phyloP scores from a whole-genome alignment of 92 coral and sea anemone genomes.

The Epizoanthus fatuus region DNA sequence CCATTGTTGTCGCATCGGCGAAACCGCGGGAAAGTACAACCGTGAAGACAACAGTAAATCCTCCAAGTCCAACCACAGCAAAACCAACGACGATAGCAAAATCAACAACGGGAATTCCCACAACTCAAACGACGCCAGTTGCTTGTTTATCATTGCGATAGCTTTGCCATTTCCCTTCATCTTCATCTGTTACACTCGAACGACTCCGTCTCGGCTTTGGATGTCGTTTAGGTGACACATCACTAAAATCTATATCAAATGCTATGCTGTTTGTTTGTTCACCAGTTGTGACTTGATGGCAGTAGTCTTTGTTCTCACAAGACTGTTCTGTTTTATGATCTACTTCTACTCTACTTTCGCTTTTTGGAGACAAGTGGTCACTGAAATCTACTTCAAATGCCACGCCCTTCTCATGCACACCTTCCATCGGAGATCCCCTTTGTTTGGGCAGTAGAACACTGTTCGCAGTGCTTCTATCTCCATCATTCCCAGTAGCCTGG shows the following conservation, averaged over 20 bases:
- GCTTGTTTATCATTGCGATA: background rate
- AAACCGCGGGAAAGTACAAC: slow-evolving; percentile 3
- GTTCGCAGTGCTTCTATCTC: background rate
- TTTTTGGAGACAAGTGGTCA: background rate
- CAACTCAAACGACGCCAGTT: background rate
- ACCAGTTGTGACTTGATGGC: background rate
- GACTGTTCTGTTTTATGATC: background rate
- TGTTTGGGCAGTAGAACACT: background rate
- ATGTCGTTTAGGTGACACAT: slow-evolving; percentile 50
- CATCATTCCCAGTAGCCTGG: background rate
- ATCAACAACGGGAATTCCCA: slow-evolving; percentile 18
- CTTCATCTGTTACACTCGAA: slow-evolving; percentile 3
- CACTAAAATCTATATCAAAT: slow-evolving; percentile 63
- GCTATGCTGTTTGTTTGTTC: slow-evolving; percentile 35
- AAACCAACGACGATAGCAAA: slow-evolving; percentile 16
- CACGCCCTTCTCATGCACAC: background rate
- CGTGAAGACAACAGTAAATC: background rate
- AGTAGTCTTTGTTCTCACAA: too few species aligned
- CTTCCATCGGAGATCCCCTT: background rate
- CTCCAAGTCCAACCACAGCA: slow-evolving; percentile 37
- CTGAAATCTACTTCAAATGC: background rate
- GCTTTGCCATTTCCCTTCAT: background rate
- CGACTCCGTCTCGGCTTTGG: background rate
- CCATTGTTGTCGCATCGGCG: background rate
- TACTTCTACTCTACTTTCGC: too few species aligned